A percentile compares a stretch with the other conserved stretches of the same genome.
phyloP scores from a whole-genome alignment of 2,888 invertebrate genomes.

The Cheilosia pagana region DNA sequence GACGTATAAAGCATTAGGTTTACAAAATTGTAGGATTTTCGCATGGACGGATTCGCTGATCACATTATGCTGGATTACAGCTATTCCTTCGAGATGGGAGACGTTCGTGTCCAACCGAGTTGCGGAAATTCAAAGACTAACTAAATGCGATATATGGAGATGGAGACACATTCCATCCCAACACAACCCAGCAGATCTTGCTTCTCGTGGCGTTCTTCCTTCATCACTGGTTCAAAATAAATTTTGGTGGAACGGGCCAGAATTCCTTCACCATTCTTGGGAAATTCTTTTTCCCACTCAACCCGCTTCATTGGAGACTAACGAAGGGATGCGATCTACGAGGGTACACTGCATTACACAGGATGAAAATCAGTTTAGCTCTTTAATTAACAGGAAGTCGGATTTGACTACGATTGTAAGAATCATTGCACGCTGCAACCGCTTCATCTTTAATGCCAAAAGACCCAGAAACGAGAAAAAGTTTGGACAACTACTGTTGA shows the following conservation, averaged over 20 bases:
- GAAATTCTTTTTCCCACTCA: background rate
- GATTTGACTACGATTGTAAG: background rate
- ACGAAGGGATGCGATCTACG: conserved; percentile 7
- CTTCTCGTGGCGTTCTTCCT: conserved; percentile 5
- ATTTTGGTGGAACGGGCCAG: too few species aligned
- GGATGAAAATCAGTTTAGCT: conserved; percentile 4
- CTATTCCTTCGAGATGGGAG: background rate
- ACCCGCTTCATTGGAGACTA: background rate
- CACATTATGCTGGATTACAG: background rate
- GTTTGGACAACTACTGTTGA: too few species aligned
- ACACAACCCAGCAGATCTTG: background rate
- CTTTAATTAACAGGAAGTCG: conserved; percentile 2
- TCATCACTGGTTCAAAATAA: background rate
- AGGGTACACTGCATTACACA: conserved; percentile 4
- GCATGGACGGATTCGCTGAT: background rate
- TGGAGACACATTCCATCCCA: background rate
- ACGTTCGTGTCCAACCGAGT: conserved; percentile 11
- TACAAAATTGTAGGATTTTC: background rate
- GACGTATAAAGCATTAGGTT: background rate
- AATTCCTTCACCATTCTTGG: too few species aligned
- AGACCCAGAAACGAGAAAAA: background rate
- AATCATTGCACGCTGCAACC: background rate
- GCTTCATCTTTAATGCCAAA: conserved; percentile 1
- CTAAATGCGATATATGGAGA: background rate
- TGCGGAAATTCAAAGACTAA: conserved; percentile 6